These are phyloP conservation scores for Heliconius charithonia DNA, from an alignment of 2,888 invertebrate species.

Conservation along the genomic window DNA sequence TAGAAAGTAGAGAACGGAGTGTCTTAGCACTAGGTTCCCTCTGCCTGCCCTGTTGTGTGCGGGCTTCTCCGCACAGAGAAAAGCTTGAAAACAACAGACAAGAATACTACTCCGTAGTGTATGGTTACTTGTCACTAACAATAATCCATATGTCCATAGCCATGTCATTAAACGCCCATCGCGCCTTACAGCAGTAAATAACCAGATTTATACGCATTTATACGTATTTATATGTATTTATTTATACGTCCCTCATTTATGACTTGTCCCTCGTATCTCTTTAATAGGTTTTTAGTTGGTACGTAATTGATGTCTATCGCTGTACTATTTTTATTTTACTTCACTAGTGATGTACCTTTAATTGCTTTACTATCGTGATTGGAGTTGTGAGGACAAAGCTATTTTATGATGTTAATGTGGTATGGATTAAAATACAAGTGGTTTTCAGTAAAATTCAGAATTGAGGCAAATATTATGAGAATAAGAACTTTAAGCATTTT, in stretches of 20 bases:
- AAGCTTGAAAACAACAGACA: not conserved
- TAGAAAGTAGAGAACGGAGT: too few species aligned
- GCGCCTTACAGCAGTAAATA: slow-evolving; percentile 67
- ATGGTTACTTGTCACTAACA: slow-evolving; percentile 53
- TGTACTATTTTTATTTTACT: not conserved
- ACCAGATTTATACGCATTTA: slow-evolving; percentile 69
- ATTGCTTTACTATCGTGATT: not conserved
- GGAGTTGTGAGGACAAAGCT: not conserved
- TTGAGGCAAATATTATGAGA: too few species aligned
- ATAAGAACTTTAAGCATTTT: too few species aligned
- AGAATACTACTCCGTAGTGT: not conserved
- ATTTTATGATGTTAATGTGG: not conserved
- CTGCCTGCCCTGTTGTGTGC: too few species aligned
- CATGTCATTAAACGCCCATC: slow-evolving; percentile 71
- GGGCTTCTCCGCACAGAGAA: too few species aligned
- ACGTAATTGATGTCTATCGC: slow-evolving; percentile 32
- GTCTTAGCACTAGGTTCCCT: too few species aligned
- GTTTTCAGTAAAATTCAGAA: too few species aligned
- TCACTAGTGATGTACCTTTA: not conserved
- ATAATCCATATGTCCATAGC: slow-evolving; percentile 62
- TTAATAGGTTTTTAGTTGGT: slow-evolving; percentile 49
- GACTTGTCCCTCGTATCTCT: slow-evolving; percentile 50
- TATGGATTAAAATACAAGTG: not conserved
- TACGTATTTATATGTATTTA: slow-evolving; percentile 60
- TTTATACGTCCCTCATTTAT: slow-evolving; percentile 56